These are phyloP conservation scores for Silurus aristotelis DNA, from an alignment of 2,797 vertebrate genomes.

Conservation along the genomic window DNA sequence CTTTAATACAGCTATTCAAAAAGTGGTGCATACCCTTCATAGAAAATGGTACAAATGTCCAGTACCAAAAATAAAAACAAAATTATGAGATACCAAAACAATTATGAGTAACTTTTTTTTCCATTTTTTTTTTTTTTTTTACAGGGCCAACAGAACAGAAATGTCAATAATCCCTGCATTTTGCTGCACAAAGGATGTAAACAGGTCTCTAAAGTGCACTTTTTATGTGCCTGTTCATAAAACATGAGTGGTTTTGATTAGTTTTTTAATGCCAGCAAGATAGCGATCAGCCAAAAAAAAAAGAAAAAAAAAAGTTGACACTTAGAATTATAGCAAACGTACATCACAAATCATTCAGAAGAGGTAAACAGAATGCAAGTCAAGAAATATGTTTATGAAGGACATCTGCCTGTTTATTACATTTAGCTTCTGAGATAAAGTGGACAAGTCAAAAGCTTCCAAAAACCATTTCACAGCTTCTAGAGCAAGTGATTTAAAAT, in stretches of 20 bases:
- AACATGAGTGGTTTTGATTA: constrained; percentile 49
- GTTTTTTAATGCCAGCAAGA: constrained; percentile 30
- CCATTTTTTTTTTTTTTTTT: background rate
- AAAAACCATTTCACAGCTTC: background rate
- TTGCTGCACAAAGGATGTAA: constrained; percentile 39
- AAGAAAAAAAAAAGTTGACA: constrained; percentile 20
- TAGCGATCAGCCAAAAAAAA: constrained; percentile 27
- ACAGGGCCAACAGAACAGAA: constrained; percentile 35
- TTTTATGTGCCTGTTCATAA: constrained; percentile 31
- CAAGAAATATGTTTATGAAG: constrained; percentile 16
- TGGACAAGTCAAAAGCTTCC: constrained; percentile 2
- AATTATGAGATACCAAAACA: background rate
- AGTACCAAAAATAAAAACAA: background rate
- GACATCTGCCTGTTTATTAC: constrained; percentile 19
- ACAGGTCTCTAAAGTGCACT: constrained; percentile 48
- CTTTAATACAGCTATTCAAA: constrained; percentile 24
- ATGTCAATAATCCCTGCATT: constrained; percentile 14
- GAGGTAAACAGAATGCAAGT: constrained; percentile 46
- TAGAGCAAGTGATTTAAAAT: background rate
- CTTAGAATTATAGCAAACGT: constrained; percentile 35
- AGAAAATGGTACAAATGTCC: constrained; percentile 44
- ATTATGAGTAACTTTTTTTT: background rate
- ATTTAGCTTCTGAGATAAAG: background rate
- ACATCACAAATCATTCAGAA: constrained; percentile 33
- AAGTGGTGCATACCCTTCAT: constrained; percentile 47